These are phyloP conservation scores for Phalacrocorax carbo DNA, from an alignment of 2,113 vertebrate species.

Conservation along the genomic window DNA sequence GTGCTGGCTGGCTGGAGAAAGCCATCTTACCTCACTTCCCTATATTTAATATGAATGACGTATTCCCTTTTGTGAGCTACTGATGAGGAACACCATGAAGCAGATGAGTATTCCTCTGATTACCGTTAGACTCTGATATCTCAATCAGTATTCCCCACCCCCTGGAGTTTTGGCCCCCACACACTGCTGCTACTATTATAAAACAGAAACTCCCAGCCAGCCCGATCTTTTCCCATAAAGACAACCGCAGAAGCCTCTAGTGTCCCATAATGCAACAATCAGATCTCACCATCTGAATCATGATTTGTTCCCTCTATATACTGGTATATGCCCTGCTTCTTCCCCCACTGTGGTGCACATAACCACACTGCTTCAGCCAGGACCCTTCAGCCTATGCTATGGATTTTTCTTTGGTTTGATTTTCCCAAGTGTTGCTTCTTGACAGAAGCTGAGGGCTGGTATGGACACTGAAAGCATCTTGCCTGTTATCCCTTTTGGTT, in stretches of 20 bases:
- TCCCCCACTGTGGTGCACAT: accelerated
- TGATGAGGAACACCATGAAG: not conserved
- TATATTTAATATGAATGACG: accelerated
- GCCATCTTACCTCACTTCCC: not conserved
- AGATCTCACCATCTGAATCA: not conserved
- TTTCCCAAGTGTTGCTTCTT: not conserved
- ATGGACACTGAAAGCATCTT: not conserved
- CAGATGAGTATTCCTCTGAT: not conserved
- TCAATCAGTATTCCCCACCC: not conserved
- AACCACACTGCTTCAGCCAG: not conserved
- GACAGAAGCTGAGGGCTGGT: not conserved
- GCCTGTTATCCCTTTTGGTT: not conserved
- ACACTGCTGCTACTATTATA: not conserved
- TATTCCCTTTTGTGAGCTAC: not conserved
- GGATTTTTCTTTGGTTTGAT: not conserved
- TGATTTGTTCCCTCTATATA: not conserved
- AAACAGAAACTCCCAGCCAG: not conserved
- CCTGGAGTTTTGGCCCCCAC: not conserved
- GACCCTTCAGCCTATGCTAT: not conserved
- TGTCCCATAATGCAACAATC: accelerated
- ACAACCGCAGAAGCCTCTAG: not conserved
- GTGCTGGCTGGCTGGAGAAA: not conserved
- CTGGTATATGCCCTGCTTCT: not conserved
- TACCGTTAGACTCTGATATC: not conserved
- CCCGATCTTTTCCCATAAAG: not conserved